phyloP scores from a whole-genome alignment of 2,888 invertebrate species.

The Orthonychiurus folsomi region DNA sequence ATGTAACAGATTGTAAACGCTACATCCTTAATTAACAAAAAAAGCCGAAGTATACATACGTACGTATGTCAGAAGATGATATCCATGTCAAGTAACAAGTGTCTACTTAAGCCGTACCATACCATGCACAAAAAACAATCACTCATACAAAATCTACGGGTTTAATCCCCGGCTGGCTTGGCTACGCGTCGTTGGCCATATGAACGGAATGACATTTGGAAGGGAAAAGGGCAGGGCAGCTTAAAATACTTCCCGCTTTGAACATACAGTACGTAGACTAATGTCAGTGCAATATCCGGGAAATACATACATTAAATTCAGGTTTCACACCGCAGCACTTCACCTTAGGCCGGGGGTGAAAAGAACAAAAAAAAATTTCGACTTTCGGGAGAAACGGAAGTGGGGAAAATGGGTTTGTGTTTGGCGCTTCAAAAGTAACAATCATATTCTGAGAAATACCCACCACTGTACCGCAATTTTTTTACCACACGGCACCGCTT shows the following conservation, averaged over 20 bases:
- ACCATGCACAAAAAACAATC: background rate
- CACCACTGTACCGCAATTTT: too few relatives aligned
- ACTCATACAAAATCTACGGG: background rate
- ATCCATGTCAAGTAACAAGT: conserved; percentile 1
- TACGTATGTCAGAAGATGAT: background rate
- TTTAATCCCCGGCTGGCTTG: background rate
- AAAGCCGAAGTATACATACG: background rate
- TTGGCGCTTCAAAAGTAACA: too few relatives aligned
- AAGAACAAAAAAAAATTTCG: too few relatives aligned
- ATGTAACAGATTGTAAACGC: conserved; percentile 1
- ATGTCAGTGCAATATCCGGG: background rate
- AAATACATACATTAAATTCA: background rate
- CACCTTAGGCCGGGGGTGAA: background rate
- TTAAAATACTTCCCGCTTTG: background rate
- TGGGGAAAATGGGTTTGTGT: too few relatives aligned
- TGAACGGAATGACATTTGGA: background rate
- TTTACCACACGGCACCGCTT: too few relatives aligned
- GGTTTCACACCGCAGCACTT: background rate
- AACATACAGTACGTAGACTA: too few relatives aligned
- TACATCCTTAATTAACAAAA: conserved; percentile 1
- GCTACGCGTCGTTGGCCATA: background rate
- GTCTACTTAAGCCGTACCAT: background rate
- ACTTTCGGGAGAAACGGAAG: background rate
- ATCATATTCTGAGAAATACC: too few relatives aligned
- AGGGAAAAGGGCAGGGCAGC: background rate